Conservation (phyloP, 2,888 invertebrate species). For the Megamerina dolium region DNA sequence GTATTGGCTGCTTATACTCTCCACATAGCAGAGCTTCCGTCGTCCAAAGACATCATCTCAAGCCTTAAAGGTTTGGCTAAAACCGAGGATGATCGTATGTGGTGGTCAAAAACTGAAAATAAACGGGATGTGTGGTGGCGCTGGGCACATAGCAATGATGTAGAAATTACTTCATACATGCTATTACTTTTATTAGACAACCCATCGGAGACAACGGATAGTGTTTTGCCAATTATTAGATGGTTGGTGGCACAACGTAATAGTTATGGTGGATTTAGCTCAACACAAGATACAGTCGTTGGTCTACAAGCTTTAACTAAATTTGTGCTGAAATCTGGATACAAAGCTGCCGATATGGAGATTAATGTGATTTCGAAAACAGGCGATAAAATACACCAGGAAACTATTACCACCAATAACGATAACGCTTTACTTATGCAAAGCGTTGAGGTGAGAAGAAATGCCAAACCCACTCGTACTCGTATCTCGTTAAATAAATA, state of each 20-base stretch:
- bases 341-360: conserved; percentile 52
- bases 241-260: conserved; percentile 71
- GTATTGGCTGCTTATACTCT: conserved; percentile 73
- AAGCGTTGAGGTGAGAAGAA: conserved; percentile 57
- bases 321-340: conserved; percentile 50
- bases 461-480: too few relatives aligned
- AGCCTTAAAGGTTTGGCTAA: conserved; percentile 54
- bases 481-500: neutral
- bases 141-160: conserved; percentile 43
- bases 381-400: conserved; percentile 34
- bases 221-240: conserved; percentile 53
- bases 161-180: conserved; percentile 38
- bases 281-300: conserved; percentile 72
- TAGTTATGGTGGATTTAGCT: conserved; percentile 65
- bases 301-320: conserved; percentile 63
- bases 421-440: conserved; percentile 78
- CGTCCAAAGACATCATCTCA: conserved; percentile 50
- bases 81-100: conserved; percentile 59
- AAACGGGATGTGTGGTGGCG: conserved; percentile 39
- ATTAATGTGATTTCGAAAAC: conserved; percentile 54
- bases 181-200: conserved; percentile 37
- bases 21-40: conserved; percentile 65
- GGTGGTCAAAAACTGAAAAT: conserved; percentile 67
- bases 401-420: conserved; percentile 60
- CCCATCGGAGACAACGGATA: conserved; percentile 30